Evolutionary conservation across 92 coral and sea anemone genomes (phyloP), one percentile per base, ranked within the genome.

Genomic region (Zoanthus sociatus): DNA sequence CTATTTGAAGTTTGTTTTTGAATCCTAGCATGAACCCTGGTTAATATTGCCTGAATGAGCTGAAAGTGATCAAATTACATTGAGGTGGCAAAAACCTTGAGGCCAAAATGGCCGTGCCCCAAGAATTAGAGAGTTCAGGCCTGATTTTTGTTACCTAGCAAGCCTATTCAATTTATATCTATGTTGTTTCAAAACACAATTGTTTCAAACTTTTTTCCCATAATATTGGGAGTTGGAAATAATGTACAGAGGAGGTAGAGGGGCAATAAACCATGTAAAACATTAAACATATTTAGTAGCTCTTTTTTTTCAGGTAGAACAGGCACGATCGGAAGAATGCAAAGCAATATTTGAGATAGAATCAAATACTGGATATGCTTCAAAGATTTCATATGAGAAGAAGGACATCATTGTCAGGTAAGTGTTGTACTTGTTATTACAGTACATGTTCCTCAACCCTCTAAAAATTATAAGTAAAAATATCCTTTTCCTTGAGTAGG

Each of bases 341-440:
- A 61, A 76, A 16, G 83, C 66, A 79, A 77, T 86, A 64, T 86
- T 86, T 82, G 58, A 53, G 58, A 60, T 72, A 85, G 83, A 85
- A 5, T 67, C 66, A 46, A 76, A 76, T 20, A 86, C 89, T 76
- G 84, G 89, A 61, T 86, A 64, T 61, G 77, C 82, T 76, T 76
- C 89, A 63, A 44, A 42, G 79, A 86, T 86, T 86, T 64, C 83
- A 47, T 66, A 74, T 33, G 76, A 76, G 63, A 86, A 86, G 78
- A 72, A 71, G 31, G 71, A 72, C 76, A 84, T 78, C 74, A 69
- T 69, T 20, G 42, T 33, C 31, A 20, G 46, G 74, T 30, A 51
- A 46, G 3, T 44, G 53, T 51, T 75, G 58, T 8, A 48, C 32
- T 33, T 66, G 74, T 67, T 69, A 45, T 46, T 83, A 31, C 74